Base-by-base conservation (phyloP, 2,888 invertebrate genomes). In the Spodoptera picta region DNA sequence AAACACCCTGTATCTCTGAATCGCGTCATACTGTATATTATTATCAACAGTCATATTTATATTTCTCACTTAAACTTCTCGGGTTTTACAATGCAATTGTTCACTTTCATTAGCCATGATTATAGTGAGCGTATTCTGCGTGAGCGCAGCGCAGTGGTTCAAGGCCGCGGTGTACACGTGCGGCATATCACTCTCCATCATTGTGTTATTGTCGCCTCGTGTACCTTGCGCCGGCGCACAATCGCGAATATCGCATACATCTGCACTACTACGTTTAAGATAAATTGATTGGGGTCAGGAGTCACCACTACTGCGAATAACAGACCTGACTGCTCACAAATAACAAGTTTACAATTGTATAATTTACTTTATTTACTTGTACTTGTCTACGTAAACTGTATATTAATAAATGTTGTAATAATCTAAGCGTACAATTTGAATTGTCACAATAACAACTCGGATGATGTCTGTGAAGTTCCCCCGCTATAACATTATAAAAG, bases 81-180 rank as follows among this genome's bases (percentile, higher is more conserved):
- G 9, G 36, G 7, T 36, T 4, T 27, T 7, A 36, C 1, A 9
- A 9, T 36, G 36, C 27, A 27, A 27, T 36, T 36, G 36, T 6
- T 46, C 14, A 53, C 43, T 57, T 69, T 53, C 63, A 46, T 57
- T n/a, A 45, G 31, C 27, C 14, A 27, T 48, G n/a, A 24, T 14
- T 19, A n/a, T 11, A 43, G 44, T 44, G 47, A 24, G 27, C 43
- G 9, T 11, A 11, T 27, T 12, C n/a, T n/a, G 31, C 23, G 19
- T 31, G 49, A 12, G 67, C n/a, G 19, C 19, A 19, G 23, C 55
- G 14, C 55, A 14, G 1, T 41, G 48, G 73, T 57, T 73, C 73
- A 73, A 73, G 73, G 73, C 56, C 65, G 61, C 10, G 54, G 41
- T 27, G 36, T 46, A 54, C 74, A 73, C 73, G 74, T 60, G 66